A percentile compares a stretch with the other conserved stretches of the same genome.
Evolutionary conservation across 2,113 vertebrate genomes (phyloP).

Genomic region (Condylura cristata): DNA sequence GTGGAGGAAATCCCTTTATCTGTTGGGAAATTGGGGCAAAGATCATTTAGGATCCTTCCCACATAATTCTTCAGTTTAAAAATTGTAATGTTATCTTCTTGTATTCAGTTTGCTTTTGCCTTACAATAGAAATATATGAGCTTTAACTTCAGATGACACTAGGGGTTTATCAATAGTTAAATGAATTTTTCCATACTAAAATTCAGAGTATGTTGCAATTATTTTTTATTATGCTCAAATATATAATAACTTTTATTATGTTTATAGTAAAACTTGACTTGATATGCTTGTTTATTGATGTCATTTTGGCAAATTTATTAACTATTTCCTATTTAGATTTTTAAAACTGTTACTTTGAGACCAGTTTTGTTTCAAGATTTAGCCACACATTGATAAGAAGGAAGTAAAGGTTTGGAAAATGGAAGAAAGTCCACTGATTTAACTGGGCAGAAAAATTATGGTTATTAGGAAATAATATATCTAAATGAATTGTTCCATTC

Average conservation of each 20-base stretch:
- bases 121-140: not conserved
- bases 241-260: not conserved
- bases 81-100: not conserved
- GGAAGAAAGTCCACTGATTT: not conserved
- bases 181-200: not conserved
- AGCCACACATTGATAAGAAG: not conserved
- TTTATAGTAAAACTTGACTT: not conserved
- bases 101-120: not conserved
- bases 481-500: not conserved
- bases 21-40: not conserved
- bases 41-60: not conserved
- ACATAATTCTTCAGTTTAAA: not conserved
- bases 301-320: slow-evolving; percentile 3
- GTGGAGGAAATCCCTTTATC: not conserved
- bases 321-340: not conserved
- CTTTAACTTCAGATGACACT: not conserved
- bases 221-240: not conserved
- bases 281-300: not conserved
- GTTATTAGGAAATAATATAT: not conserved
- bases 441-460: not conserved
- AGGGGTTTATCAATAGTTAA: not conserved
- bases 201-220: not conserved
- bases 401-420: not conserved
- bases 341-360: not conserved
- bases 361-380: not conserved